A percentile compares a stretch with the other conserved stretches of the same genome.
These are phyloP conservation scores for Chloroclysta siterata DNA, from an alignment of 2,888 invertebrate species.

Conservation along the genomic window DNA sequence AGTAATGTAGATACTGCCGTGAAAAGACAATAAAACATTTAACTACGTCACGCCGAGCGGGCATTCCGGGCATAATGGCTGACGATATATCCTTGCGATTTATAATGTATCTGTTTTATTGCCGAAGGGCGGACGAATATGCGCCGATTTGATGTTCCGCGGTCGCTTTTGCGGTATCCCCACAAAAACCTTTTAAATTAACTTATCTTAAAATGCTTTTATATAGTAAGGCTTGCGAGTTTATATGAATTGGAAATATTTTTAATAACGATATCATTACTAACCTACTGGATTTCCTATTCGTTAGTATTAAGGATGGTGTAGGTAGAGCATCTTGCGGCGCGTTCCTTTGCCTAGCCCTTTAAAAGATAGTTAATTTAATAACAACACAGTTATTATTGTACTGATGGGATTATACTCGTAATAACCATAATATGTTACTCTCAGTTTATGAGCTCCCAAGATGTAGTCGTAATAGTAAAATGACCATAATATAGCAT, in stretches of 20 bases:
- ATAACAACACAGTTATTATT: constrained; percentile 13
- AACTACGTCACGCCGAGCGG: constrained; percentile 72
- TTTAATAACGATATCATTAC: background rate
- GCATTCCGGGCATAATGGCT: constrained; percentile 67
- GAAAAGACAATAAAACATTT: constrained; percentile 78
- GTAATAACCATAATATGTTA: constrained; percentile 55
- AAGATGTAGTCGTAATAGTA: constrained; percentile 77
- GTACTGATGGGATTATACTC: constrained; percentile 15
- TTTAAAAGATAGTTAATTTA: constrained; percentile 16
- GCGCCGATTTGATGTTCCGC: constrained; percentile 22
- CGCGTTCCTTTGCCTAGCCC: background rate
- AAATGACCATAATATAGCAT: constrained; percentile 76
- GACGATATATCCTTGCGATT: constrained; percentile 74
- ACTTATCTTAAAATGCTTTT: background rate
- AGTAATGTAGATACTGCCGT: constrained; percentile 68
- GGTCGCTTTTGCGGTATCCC: constrained; percentile 19
- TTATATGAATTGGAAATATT: background rate
- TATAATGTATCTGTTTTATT: constrained; percentile 78
- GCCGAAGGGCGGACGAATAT: constrained; percentile 62
- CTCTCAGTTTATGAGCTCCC: constrained; percentile 68
- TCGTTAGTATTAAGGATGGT: no score
- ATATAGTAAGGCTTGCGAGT: background rate
- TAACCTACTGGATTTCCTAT: no score
- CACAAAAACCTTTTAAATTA: background rate
- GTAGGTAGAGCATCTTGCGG: no score